These are phyloP conservation scores for Dioctria linearis DNA, from an alignment of 2,888 invertebrate species.

Conservation along the genomic window DNA sequence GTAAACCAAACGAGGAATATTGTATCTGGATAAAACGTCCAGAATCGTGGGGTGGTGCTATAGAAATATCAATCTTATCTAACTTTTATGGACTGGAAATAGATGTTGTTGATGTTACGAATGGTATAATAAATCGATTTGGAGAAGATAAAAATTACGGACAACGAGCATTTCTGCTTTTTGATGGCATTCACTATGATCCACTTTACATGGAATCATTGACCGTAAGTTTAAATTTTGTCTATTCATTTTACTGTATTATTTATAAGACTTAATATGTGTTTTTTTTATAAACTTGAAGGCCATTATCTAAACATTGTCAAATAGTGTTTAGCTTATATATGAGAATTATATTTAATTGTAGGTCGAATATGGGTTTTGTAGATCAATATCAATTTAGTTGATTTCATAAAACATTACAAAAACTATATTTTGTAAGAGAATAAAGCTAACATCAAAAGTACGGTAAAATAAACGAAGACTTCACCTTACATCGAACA, in stretches of 20 bases:
- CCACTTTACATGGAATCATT: slow-evolving; percentile 89
- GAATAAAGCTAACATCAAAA: too few relatives aligned
- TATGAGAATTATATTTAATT: too few relatives aligned
- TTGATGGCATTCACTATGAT: slow-evolving; percentile 98
- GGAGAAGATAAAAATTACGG: slow-evolving; percentile 92
- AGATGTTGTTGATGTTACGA: slow-evolving; percentile 92
- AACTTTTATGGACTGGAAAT: slow-evolving; percentile 92
- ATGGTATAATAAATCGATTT: slow-evolving; percentile 91
- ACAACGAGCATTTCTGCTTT: slow-evolving; percentile 88
- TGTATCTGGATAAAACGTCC: slow-evolving; percentile 91
- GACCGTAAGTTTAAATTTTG: slow-evolving; percentile 74
- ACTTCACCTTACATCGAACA: too few relatives aligned
- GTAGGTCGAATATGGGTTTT: too few relatives aligned
- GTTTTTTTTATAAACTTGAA: not conserved
- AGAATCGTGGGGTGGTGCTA: slow-evolving; percentile 96
- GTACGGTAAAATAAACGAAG: too few relatives aligned
- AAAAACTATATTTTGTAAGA: too few relatives aligned
- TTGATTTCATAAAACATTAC: too few relatives aligned
- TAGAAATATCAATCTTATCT: slow-evolving; percentile 91
- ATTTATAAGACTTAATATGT: too few relatives aligned
- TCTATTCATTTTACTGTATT: not conserved
- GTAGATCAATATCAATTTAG: too few relatives aligned
- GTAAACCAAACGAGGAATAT: slow-evolving; percentile 87
- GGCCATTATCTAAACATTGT: too few relatives aligned
- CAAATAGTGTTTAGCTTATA: too few relatives aligned